Evolutionary conservation across 2,797 vertebrate species (phyloP).

Genomic region (Muscicapa comitata): DNA sequence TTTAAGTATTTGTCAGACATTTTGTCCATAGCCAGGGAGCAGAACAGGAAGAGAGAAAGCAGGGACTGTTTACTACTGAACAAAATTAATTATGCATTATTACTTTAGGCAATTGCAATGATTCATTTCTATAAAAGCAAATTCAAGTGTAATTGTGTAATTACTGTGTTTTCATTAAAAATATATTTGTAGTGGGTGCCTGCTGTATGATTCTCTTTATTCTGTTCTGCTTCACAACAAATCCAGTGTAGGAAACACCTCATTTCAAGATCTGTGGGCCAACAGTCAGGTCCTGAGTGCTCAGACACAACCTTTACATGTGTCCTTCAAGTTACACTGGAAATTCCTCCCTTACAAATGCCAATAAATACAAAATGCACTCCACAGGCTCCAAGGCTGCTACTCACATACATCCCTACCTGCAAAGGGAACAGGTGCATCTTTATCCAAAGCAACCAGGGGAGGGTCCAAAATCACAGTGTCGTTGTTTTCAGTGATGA

Average conservation of each 20-base stretch:
- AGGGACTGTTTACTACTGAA: background rate
- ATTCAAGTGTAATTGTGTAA: background rate
- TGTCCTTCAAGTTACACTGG: background rate
- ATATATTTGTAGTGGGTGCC: background rate
- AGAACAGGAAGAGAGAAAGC: background rate
- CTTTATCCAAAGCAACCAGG: conserved; percentile 94
- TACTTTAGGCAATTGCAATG: background rate
- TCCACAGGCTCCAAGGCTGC: background rate
- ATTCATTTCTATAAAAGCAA: background rate
- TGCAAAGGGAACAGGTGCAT: conserved; percentile 93
- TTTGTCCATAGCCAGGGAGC: background rate
- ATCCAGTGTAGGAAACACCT: background rate
- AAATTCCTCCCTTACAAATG: background rate
- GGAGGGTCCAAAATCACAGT: conserved; percentile 93
- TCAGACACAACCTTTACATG: background rate
- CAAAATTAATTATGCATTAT: background rate
- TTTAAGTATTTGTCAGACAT: conserved; percentile 17
- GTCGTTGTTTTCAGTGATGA: conserved; percentile 94
- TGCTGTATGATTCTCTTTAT: background rate
- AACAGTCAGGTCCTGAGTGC: background rate
- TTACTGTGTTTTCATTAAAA: background rate
- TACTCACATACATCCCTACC: conserved; percentile 74
- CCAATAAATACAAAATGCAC: background rate
- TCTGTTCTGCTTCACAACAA: conserved; percentile 74
- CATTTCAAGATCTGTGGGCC: background rate